Conservation (phyloP, 2,888 invertebrate genomes). For the Rhodophaea formosa region DNA sequence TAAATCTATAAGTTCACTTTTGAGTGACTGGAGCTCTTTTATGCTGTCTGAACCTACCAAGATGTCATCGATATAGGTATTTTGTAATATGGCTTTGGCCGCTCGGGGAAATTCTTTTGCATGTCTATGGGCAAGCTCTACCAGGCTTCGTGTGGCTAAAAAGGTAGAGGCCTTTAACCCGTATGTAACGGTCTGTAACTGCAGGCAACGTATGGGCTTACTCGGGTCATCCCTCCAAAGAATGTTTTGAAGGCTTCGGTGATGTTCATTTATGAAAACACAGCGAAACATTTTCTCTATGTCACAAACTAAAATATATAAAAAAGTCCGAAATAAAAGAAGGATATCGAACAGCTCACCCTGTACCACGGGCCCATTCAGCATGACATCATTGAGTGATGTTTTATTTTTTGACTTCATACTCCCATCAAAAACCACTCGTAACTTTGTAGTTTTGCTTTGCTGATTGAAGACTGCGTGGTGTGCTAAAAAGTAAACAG, state of each 20-base stretch:
- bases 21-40: background rate
- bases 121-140: constrained; percentile 22
- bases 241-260: constrained; percentile 21
- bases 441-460: constrained; percentile 31
- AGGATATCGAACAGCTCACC: constrained; percentile 28
- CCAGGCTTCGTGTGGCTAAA: constrained; percentile 22
- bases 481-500: constrained; percentile 33
- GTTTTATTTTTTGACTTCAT: constrained; percentile 7
- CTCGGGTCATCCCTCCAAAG: constrained; percentile 22
- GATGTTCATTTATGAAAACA: constrained; percentile 6
- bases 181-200: constrained; percentile 26
- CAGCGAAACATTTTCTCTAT: constrained; percentile 28
- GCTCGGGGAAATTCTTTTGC: constrained; percentile 19
- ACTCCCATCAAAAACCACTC: constrained; percentile 35
- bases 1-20: background rate
- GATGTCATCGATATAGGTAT: constrained; percentile 23
- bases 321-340: constrained; percentile 29
- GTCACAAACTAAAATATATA: constrained; percentile 26
- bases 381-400: constrained; percentile 28
- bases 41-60: background rate
- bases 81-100: background rate
- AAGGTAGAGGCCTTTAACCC: constrained; percentile 23
- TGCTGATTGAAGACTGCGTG: constrained; percentile 31
- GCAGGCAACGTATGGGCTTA: constrained; percentile 21
- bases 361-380: constrained; percentile 28